Conservation (phyloP, 1,140 invertebrate genomes). For the Eueides isabella region DNA sequence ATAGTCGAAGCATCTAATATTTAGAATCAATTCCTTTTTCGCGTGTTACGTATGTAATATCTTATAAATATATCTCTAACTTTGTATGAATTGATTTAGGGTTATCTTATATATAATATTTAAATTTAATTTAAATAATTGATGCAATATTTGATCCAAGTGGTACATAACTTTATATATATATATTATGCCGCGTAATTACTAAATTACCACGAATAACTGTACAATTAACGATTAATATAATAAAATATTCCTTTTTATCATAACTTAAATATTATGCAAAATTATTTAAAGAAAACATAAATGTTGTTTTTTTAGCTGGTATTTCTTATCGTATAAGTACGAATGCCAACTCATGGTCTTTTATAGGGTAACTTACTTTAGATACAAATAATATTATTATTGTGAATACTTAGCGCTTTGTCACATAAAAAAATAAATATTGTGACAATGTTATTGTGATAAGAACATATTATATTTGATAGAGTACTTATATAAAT, state of each 20-base stretch:
- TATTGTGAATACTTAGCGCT: not conserved
- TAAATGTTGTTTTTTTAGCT: not conserved
- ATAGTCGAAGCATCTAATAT: constrained; percentile 36
- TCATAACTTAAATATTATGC: constrained; percentile 1
- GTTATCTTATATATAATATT: not conserved
- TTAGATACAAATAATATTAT: not conserved
- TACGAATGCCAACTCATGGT: constrained; percentile 32
- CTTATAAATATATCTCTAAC: constrained; percentile 28
- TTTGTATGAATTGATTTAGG: constrained; percentile 14
- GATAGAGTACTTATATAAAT: not conserved
- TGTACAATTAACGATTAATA: not conserved
- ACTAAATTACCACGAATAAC: not conserved
- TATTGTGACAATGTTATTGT: not conserved
- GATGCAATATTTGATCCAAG: constrained; percentile 23
- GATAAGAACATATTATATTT: not conserved
- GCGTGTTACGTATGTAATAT: constrained; percentile 26
- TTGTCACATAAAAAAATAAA: not conserved
- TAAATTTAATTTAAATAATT: constrained; percentile 11
- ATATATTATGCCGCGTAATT: not conserved
- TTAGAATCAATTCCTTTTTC: constrained; percentile 37
- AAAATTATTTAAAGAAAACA: not conserved
- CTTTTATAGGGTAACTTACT: not conserved
- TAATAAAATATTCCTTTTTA: not conserved
- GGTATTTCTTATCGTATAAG: constrained; percentile 33
- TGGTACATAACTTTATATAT: not conserved